phyloP scores from a whole-genome alignment of 2,888 invertebrate genomes.

The Idaea straminata region DNA sequence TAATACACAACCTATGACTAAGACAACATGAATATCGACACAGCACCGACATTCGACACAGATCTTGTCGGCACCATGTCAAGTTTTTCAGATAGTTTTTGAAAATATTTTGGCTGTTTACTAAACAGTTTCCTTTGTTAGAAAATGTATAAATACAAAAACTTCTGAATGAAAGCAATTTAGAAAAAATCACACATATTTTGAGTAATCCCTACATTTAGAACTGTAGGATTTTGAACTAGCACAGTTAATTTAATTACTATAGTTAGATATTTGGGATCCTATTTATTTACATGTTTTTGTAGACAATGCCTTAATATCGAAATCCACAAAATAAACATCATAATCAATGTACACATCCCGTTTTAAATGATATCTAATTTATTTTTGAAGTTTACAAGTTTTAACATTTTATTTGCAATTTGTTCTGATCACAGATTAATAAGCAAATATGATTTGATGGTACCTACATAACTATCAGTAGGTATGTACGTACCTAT shows the following conservation, averaged over 20 bases:
- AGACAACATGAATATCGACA: slow-evolving; percentile 63
- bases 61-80: slow-evolving; percentile 55
- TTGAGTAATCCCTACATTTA: neutral
- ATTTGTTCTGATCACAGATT: neutral
- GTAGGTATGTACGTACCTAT: too few species aligned
- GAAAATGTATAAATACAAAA: slow-evolving; percentile 13
- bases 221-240: too few species aligned
- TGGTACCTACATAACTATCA: neutral
- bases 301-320: too few species aligned
- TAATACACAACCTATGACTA: slow-evolving; percentile 62
- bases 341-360: neutral
- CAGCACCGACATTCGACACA: slow-evolving; percentile 49
- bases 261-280: too few species aligned
- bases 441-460: neutral
- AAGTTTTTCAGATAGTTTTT: slow-evolving; percentile 51
- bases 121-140: slow-evolving; percentile 24
- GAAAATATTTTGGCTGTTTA: slow-evolving; percentile 59
- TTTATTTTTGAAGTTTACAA: neutral
- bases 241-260: too few species aligned
- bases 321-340: too few species aligned
- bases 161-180: neutral
- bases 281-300: too few species aligned
- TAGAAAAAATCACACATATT: neutral
- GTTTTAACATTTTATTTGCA: neutral
- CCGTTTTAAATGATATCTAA: neutral